Base-by-base conservation (phyloP, 2,888 invertebrate genomes). In the Prosopocoilus inquinatus region DNA sequence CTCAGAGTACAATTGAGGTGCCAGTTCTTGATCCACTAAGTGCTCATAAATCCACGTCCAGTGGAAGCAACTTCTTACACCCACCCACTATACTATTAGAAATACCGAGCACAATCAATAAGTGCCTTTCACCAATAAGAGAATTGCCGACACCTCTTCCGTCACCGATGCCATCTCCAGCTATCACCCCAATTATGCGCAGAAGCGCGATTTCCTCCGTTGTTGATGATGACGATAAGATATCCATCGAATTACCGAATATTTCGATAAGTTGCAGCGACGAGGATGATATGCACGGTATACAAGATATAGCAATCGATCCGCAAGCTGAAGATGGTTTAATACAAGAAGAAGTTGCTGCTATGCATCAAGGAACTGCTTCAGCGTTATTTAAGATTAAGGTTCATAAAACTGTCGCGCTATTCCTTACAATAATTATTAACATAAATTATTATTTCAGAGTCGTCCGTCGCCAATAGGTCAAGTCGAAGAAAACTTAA, bases 111-210 rank as follows among this genome's bases (percentile, higher is more conserved):
- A 79, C 81, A 69, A 86, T 87, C 67, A 88, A 85, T 71, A 88
- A 88, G 77, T 90, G 90, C 79, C 82, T 91, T 62, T 90, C 90
- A 48, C 90, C 90, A 0, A 91, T 91, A 62, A 80, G 87, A 62
- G 90, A 90, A 75, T 80, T 90, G 64, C 90, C 90, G 2, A 89
- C 89, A 0, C 89, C 89, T 15, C 78, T 88, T 28, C 89, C 89
- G 11, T 89, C 89, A 3, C 88, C 88, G 3, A 80, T 87, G 50
- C 88, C 88, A 9, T 86, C 86, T 9, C 88, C 88, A 2, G 80
- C 87, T 11, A 81, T 88, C 9, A 88, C 88, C 0, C 89, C 89
- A 0, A 78, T 88, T 13, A 81, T 83, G 80, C 75, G 78, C 15
- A 70, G 82, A 60, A 70, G 75, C 46, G 66, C 67, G 11, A 15